These are phyloP conservation scores for Neoaliturus tenellus DNA, from an alignment of 2,888 invertebrate genomes.

Conservation along the genomic window DNA sequence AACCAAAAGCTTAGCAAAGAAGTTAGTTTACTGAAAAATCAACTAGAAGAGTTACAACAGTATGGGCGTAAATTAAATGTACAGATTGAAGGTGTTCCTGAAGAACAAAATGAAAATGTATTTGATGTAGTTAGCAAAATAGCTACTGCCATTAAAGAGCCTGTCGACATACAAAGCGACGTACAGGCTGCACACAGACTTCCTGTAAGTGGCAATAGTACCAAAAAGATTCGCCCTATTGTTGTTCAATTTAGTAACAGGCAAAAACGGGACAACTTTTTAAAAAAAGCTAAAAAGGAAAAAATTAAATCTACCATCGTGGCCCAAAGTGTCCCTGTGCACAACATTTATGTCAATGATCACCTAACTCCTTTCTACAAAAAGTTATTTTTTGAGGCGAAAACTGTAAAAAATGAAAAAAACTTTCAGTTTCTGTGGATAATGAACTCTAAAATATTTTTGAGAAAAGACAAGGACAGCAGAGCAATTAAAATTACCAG, in stretches of 20 bases:
- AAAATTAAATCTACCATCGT: neutral
- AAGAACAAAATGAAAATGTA: neutral
- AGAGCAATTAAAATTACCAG: neutral
- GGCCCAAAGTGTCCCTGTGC: neutral
- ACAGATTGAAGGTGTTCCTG: neutral
- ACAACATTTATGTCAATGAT: neutral
- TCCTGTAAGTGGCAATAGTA: neutral
- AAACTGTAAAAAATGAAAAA: neutral
- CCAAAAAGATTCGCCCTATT: neutral
- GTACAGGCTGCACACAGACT: neutral
- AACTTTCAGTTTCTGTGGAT: neutral
- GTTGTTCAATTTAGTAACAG: neutral
- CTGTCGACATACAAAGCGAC: too few species aligned
- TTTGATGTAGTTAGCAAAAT: neutral
- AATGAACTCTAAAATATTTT: neutral
- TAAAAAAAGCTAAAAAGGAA: neutral
- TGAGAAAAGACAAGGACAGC: neutral
- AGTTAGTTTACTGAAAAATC: neutral
- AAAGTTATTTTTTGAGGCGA: neutral
- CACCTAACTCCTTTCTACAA: neutral
- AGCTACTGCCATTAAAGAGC: neutral
- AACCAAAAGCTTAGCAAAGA: neutral
- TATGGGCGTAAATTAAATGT: conserved; percentile 3
- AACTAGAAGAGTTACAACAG: neutral
- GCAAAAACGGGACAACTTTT: conserved; percentile 7